Conservation (phyloP, 1,140 invertebrate genomes). For the Charaxes varanes region DNA sequence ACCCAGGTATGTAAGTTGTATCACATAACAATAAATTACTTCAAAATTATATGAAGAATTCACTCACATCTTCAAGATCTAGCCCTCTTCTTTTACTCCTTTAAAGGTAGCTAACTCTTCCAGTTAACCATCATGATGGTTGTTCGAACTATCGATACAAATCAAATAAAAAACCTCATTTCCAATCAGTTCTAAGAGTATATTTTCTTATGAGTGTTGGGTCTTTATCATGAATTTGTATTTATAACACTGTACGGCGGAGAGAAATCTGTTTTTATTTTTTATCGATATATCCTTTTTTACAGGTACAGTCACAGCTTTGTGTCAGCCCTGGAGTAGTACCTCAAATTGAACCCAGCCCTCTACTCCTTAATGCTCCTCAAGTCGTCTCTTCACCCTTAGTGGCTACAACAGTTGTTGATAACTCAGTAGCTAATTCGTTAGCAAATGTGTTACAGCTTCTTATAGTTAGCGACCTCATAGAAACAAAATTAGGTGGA, state of each 20-base stretch:
- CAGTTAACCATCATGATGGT: no score
- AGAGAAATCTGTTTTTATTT: background rate
- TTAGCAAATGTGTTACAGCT: constrained; percentile 46
- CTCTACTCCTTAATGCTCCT: constrained; percentile 6
- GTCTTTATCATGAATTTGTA: no score
- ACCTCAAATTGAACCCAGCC: constrained; percentile 1
- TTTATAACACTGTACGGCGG: no score
- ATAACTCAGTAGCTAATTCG: constrained; percentile 38
- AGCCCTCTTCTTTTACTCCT: no score
- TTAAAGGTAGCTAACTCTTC: no score
- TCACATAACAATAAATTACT: background rate
- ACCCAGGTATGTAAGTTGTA: constrained; percentile 16
- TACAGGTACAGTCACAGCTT: constrained; percentile 27
- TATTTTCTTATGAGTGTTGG: no score
- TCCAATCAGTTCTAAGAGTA: no score
- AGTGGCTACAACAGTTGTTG: constrained; percentile 31
- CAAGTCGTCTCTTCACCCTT: constrained; percentile 15
- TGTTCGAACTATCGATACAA: no score
- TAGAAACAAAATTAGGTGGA: constrained; percentile 24
- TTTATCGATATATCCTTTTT: background rate
- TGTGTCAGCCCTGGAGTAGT: constrained; percentile 10
- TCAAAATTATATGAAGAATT: background rate
- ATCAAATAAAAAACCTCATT: no score
- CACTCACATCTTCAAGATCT: no score
- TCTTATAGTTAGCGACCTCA: constrained; percentile 39